A percentile compares a stretch with the other conserved stretches of the same genome.
Evolutionary conservation across 2,888 invertebrate genomes (phyloP).

Genomic region (Lissocephala sabroskyi): DNA sequence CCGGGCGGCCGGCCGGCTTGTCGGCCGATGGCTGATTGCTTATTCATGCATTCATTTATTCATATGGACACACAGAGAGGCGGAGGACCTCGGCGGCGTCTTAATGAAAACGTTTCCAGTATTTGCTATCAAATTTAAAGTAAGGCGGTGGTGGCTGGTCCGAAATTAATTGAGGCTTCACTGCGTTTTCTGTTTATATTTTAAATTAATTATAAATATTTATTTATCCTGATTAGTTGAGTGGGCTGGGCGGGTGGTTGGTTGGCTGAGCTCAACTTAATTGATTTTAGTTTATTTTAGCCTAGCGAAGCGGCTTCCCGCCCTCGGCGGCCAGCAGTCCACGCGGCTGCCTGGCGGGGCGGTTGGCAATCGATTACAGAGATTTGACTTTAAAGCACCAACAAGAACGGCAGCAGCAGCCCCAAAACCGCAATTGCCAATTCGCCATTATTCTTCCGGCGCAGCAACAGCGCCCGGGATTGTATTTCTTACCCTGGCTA

Average conservation of each 20-base stretch:
- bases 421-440: conserved; percentile 28
- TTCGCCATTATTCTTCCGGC: conserved; percentile 34
- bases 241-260: conserved; percentile 7
- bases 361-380: conserved; percentile 40
- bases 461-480: neutral
- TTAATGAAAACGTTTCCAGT: conserved; percentile 1
- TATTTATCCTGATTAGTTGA: conserved; percentile 61
- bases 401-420: conserved; percentile 16
- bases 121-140: conserved; percentile 25
- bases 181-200: conserved; percentile 52
- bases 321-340: neutral
- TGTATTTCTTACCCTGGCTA: too few species aligned
- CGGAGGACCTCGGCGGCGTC: neutral
- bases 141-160: neutral
- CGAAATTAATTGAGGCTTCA: conserved; percentile 54
- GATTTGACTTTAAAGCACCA: conserved; percentile 46
- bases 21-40: conserved; percentile 54
- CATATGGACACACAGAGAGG: conserved; percentile 32
- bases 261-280: conserved; percentile 42
- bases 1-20: conserved; percentile 6
- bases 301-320: conserved; percentile 28
- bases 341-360: conserved; percentile 8
- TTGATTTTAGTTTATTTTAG: conserved; percentile 62
- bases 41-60: conserved; percentile 62
- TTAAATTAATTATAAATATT: conserved; percentile 65